Evolutionary conservation across 2,113 vertebrate genomes (phyloP).

Genomic region (Lepidothrix coronata): DNA sequence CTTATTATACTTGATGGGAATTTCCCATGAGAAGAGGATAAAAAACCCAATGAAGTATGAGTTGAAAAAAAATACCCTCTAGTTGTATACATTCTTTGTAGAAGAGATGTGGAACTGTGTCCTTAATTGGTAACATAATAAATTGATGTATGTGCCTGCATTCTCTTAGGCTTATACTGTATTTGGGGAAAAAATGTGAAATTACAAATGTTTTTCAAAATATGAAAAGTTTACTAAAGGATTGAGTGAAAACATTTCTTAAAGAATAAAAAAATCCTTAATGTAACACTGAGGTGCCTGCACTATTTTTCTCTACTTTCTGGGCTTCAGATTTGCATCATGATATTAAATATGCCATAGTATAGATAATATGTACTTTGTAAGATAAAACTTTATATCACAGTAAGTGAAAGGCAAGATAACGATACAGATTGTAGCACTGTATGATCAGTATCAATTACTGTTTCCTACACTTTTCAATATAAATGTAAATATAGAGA

Average conservation of each 20-base stretch:
- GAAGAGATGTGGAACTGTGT: neutral
- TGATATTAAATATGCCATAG: neutral
- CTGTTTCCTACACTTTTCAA: neutral
- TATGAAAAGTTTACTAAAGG: neutral
- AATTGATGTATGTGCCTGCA: neutral
- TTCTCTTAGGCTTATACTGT: neutral
- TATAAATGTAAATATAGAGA: neutral
- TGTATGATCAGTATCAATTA: neutral
- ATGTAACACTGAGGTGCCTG: neutral
- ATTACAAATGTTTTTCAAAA: neutral
- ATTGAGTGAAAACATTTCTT: neutral
- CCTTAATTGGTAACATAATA: conserved; percentile 29
- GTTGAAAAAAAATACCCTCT: neutral
- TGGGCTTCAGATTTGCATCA: neutral
- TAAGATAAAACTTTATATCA: neutral
- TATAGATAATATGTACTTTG: neutral
- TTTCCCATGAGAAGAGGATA: conserved; percentile 18
- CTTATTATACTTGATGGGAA: conserved; percentile 5
- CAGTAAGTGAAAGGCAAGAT: neutral
- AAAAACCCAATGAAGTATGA: neutral
- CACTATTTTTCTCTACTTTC: neutral
- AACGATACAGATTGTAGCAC: neutral
- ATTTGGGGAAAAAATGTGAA: neutral
- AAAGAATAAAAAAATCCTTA: neutral
- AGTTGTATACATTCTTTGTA: neutral